phyloP scores from a whole-genome alignment of 2,113 vertebrate genomes.

The Gyps fulvus region DNA sequence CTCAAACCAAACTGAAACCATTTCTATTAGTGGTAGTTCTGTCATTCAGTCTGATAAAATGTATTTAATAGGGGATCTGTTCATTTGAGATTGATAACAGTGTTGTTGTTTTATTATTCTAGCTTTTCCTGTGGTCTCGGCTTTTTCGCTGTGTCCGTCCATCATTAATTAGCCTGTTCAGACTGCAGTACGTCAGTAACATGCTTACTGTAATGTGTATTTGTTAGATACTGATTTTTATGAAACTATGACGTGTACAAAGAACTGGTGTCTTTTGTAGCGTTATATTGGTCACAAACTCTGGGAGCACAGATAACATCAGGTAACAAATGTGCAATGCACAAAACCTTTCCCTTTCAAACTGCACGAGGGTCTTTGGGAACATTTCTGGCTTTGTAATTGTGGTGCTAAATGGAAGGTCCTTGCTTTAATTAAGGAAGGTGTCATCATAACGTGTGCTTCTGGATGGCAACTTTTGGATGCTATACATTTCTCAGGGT shows the following conservation, averaged over 20 bases:
- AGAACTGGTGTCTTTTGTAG: neutral
- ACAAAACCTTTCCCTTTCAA: neutral
- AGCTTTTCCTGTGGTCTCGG: neutral
- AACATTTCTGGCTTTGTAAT: neutral
- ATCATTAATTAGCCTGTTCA: neutral
- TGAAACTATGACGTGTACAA: neutral
- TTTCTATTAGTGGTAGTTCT: neutral
- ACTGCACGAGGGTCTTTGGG: neutral
- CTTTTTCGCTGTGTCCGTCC: neutral
- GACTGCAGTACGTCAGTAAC: neutral
- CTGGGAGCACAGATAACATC: accelerated
- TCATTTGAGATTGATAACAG: neutral
- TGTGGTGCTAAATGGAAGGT: neutral
- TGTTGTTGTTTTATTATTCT: neutral
- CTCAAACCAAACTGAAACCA: neutral
- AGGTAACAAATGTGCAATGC: neutral
- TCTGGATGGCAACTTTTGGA: neutral
- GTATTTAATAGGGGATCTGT: neutral
- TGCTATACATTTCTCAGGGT: conserved; percentile 25
- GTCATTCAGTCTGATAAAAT: neutral
- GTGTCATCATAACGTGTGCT: neutral
- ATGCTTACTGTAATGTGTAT: neutral
- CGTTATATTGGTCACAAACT: neutral
- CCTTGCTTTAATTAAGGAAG: conserved; percentile 20
- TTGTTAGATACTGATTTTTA: neutral